Conservation (phyloP, 23 tunicate genomes). For the Halocynthia aurantium region DNA sequence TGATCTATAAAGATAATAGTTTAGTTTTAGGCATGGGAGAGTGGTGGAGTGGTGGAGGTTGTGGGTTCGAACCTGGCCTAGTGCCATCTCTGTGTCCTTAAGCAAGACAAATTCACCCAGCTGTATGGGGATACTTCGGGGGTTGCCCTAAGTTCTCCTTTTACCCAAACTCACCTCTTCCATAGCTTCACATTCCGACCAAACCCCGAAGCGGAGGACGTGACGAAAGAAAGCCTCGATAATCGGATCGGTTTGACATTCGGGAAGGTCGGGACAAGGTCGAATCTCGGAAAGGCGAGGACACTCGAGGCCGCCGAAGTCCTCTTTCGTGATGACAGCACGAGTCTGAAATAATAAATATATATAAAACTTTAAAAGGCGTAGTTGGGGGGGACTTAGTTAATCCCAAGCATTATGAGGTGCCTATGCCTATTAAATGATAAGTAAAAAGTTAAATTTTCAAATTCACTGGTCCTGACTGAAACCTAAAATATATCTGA, state of each 20-base stretch:
- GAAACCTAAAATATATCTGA: not conserved
- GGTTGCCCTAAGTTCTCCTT: not conserved
- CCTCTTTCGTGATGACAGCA: constrained; percentile 11
- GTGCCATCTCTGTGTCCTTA: not conserved
- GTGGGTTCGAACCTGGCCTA: not conserved
- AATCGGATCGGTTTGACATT: not conserved
- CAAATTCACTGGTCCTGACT: not conserved
- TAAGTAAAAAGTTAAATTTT: constrained; percentile 5
- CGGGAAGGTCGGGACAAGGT: constrained; percentile 16
- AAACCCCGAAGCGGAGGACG: constrained; percentile 27
- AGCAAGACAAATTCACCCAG: not conserved
- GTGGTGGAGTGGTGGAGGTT: not conserved
- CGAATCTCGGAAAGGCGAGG: constrained; percentile 17
- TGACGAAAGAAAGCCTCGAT: constrained; percentile 8
- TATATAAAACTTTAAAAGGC: not conserved
- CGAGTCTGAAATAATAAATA: constrained; percentile 28
- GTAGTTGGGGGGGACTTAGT: not conserved
- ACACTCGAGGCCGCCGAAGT: constrained; percentile 42
- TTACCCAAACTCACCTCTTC: constrained; percentile 19
- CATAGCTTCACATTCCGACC: constrained; percentile 30
- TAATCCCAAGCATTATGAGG: not conserved
- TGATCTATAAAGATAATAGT: not conserved
- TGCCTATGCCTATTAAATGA: not conserved
- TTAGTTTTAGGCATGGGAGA: not conserved
- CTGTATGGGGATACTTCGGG: not conserved